A percentile compares a stretch with the other conserved stretches of the same genome.
These are phyloP conservation scores for Darevskia nairensis DNA, from an alignment of 2,797 vertebrate genomes.

Conservation along the genomic window DNA sequence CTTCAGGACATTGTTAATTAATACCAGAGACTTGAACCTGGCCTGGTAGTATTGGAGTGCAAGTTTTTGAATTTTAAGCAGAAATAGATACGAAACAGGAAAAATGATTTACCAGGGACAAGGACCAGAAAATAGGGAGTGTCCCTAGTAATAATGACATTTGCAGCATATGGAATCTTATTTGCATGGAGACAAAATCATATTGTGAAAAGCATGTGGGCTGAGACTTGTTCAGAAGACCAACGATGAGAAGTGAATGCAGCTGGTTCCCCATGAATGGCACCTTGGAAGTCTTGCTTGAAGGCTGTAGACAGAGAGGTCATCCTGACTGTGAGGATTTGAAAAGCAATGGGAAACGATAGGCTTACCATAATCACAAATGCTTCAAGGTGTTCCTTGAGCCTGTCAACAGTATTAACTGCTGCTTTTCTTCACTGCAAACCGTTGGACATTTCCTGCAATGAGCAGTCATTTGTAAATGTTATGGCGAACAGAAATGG, in stretches of 20 bases:
- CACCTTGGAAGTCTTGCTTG: not conserved
- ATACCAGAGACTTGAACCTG: no score
- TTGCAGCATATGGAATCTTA: not conserved
- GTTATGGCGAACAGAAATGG: not conserved
- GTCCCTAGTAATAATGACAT: not conserved
- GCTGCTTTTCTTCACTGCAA: not conserved
- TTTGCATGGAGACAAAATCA: not conserved
- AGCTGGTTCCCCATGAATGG: slow-evolving; percentile 1
- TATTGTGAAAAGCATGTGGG: not conserved
- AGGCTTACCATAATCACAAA: slow-evolving; percentile 20
- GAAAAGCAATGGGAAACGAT: slow-evolving; percentile 34
- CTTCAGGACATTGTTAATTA: no score
- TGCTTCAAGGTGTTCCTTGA: slow-evolving; percentile 32
- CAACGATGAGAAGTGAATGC: not conserved
- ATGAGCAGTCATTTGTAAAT: slow-evolving; percentile 29
- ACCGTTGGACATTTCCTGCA: slow-evolving; percentile 23
- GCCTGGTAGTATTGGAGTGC: no score
- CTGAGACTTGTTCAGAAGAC: not conserved
- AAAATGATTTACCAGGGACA: not conserved
- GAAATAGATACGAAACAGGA: not conserved
- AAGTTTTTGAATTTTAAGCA: no score
- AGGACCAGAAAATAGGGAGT: not conserved
- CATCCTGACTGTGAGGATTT: not conserved
- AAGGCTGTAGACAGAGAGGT: slow-evolving; percentile 16
- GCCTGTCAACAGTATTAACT: slow-evolving; percentile 14